Evolutionary conservation across 1,140 invertebrate species (phyloP).

Genomic region (Cephus cinctus): DNA sequence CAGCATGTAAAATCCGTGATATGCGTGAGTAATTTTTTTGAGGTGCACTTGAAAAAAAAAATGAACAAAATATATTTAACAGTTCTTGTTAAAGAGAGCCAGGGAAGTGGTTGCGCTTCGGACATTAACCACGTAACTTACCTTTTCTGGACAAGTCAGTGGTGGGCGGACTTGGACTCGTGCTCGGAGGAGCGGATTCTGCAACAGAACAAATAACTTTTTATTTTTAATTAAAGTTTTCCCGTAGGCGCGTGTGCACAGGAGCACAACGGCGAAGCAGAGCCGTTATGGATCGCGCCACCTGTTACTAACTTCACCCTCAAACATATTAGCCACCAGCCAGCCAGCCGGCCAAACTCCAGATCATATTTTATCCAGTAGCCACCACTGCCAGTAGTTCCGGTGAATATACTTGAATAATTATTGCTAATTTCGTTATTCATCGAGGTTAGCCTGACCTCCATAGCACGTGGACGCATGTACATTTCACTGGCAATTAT

Average conservation of each 20-base stretch:
- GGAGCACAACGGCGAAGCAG: conserved; percentile 17
- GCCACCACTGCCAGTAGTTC: conserved; percentile 16
- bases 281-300: conserved; percentile 49
- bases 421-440: conserved; percentile 47
- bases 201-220: conserved; percentile 49
- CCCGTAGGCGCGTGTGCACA: conserved; percentile 19
- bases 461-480: not conserved
- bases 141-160: conserved; percentile 56
- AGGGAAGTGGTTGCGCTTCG: not conserved
- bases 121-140: conserved; percentile 28
- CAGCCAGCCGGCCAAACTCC: conserved; percentile 39
- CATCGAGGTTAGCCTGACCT: conserved; percentile 13
- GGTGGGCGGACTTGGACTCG: conserved; percentile 59
- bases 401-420: conserved; percentile 42
- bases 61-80: not conserved
- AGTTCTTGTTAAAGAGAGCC: not conserved
- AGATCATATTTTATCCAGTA: conserved; percentile 45
- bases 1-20: too few species aligned
- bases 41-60: too few species aligned
- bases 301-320: conserved; percentile 53
- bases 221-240: conserved; percentile 46
- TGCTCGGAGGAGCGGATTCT: conserved; percentile 60
- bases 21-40: too few species aligned
- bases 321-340: conserved; percentile 44
- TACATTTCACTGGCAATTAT: conserved; percentile 27